Percentiles rank a stretch among this genome's conserved stretches.
phyloP scores from a whole-genome alignment of 2,797 vertebrate species.

The Coregonus ussuriensis region DNA sequence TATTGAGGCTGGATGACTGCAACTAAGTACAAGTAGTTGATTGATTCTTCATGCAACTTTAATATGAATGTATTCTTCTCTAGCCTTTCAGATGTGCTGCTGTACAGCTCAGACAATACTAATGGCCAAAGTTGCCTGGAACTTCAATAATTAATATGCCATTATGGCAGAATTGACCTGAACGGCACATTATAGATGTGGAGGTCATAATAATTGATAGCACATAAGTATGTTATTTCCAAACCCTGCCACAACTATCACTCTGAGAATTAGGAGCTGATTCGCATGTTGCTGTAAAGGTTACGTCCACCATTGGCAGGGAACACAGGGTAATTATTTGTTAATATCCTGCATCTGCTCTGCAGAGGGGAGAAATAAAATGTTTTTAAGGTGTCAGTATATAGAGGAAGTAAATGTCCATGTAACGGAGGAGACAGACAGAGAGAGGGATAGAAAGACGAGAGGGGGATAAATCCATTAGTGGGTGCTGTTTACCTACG shows the following conservation, averaged over 20 bases:
- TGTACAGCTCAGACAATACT: background rate
- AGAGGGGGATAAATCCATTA: background rate
- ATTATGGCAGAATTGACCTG: constrained; percentile 18
- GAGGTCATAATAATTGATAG: constrained; percentile 19
- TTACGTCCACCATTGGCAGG: constrained; percentile 20
- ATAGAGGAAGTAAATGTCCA: background rate
- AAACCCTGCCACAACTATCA: constrained; percentile 10
- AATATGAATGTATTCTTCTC: background rate
- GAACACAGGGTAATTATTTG: constrained; percentile 24
- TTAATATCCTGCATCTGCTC: constrained; percentile 11
- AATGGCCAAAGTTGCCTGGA: constrained; percentile 14
- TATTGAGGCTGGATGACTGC: background rate
- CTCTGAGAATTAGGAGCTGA: constrained; percentile 21
- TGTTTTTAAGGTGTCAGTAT: background rate
- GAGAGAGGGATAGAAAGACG: background rate
- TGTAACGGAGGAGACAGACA: background rate
- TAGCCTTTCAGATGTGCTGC: background rate
- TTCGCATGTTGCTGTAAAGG: constrained; percentile 30
- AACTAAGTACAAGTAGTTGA: background rate
- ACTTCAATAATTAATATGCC: constrained; percentile 22
- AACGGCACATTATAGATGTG: constrained; percentile 16
- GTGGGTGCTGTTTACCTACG: background rate
- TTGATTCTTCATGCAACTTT: background rate
- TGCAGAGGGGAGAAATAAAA: constrained; percentile 5
- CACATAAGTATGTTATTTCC: constrained; percentile 15